A percentile compares a stretch with the other conserved stretches of the same genome.
These are phyloP conservation scores for Triplophysa tibetana DNA, from an alignment of 2,113 vertebrate species.

Conservation along the genomic window DNA sequence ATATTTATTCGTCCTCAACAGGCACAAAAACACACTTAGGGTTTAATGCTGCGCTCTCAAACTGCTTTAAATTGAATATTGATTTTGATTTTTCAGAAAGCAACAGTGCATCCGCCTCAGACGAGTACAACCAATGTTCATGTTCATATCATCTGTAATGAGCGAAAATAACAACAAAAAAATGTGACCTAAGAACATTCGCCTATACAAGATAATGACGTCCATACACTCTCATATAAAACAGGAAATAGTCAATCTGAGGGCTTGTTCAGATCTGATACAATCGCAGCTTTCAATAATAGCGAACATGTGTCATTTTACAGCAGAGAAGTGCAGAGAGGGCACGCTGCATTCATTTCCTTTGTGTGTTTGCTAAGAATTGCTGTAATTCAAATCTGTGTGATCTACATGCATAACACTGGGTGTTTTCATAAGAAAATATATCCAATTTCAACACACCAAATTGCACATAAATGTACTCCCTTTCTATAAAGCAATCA, in stretches of 20 bases:
- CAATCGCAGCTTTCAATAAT: conserved; percentile 22
- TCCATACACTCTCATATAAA: background rate
- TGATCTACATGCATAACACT: conserved; percentile 23
- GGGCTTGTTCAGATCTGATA: conserved; percentile 32
- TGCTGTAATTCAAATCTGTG: conserved; percentile 1
- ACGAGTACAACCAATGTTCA: conserved; percentile 17
- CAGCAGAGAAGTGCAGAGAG: conserved; percentile 1
- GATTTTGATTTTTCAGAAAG: conserved; percentile 49
- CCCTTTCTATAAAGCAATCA: conserved; percentile 6
- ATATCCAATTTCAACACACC: conserved; percentile 22
- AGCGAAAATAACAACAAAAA: background rate
- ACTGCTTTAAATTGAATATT: conserved; percentile 50
- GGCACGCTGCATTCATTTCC: conserved; percentile 17
- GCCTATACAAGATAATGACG: conserved; percentile 12
- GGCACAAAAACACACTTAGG: background rate
- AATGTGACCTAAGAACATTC: conserved; percentile 1
- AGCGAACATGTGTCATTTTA: conserved; percentile 15
- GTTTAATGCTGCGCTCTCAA: conserved; percentile 24
- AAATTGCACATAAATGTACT: conserved; percentile 2
- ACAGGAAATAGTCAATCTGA: conserved; percentile 35
- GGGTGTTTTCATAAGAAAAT: conserved; percentile 30
- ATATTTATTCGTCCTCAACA: conserved; percentile 34
- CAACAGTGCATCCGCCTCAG: conserved; percentile 13
- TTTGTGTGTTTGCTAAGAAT: conserved; percentile 6
- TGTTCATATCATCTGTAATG: background rate